Base-by-base conservation (phyloP, 1,140 invertebrate species). In the Ruditapes philippinarum region DNA sequence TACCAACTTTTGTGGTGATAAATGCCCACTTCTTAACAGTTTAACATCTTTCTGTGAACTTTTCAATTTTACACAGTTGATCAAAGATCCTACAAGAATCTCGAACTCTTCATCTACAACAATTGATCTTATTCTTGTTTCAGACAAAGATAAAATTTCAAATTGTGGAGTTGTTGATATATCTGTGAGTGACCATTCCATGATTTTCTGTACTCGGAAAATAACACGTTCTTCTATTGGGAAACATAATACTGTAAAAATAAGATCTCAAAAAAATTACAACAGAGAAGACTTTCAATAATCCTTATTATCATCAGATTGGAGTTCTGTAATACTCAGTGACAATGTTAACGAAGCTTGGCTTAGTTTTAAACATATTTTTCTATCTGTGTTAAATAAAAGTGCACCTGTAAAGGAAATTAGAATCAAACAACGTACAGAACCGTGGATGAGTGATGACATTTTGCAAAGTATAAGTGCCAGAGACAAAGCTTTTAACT, bases 111-210 rank as follows among this genome's bases (percentile, higher is more conserved):
- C 22, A 62, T 65, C 38, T 22, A 84, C 81, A 28, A 31, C 65
- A 11, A 84, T 84, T 84, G 65, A 84, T 73, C 42, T 84, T 19
- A 84, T 84, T 28, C 38, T 73, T 38, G 81, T 84, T 45, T 84
- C 65, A 51, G 81, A 84, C 28, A 17, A 45, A 36, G 38, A 51
- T 28, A 84, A 84, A 73, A 73, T 84, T 40, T 84, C 40, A 68
- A 40, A 73, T 17, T 73, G 36, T 45, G 62, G 81, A n/a, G 65
- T 84, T 51, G n/a, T 68, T 40, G 42, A 70, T 51, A 84, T 62
- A 28, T 84, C 62, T 84, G 31, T 84, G 4, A 84, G 38, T 84
- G 81, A 70, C 25, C 38, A 70, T 73, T 70, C 12, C 42, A 45
- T 73, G 68, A 84, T 73, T 42, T 73, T 49, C 28, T 84, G 81